Percentiles rank a stretch among this genome's conserved stretches.
Conservation (phyloP, 2,888 invertebrate species). For the Lordiphosa andalusiaca region DNA sequence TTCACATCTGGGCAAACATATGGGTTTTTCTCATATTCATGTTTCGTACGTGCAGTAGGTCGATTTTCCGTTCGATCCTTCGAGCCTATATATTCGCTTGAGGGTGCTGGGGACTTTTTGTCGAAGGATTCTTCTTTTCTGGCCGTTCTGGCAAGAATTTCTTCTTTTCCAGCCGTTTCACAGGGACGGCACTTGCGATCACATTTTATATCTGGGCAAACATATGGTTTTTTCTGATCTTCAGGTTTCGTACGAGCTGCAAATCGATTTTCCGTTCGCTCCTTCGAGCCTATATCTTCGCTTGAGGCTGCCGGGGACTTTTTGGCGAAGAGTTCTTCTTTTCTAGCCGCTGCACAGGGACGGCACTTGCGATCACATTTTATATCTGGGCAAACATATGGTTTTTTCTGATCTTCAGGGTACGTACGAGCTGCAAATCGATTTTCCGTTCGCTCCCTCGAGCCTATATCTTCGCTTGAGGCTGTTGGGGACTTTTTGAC, state of each 20-base stretch:
- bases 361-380: too few species aligned
- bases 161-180: not conserved
- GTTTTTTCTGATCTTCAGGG: too few species aligned
- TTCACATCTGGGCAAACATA: not conserved
- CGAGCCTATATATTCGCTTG: too few species aligned
- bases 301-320: not conserved
- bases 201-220: constrained; percentile 1
- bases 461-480: too few species aligned
- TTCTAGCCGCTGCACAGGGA: too few species aligned
- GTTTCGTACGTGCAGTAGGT: not conserved
- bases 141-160: not conserved
- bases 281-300: not conserved
- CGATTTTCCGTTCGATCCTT: not conserved
- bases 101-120: not conserved
- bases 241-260: not conserved
- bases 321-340: not conserved
- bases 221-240: not conserved
- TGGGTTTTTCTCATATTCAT: not conserved
- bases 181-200: constrained; percentile 5
- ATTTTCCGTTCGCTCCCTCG: too few species aligned
- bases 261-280: not conserved
- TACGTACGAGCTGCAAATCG: too few species aligned
- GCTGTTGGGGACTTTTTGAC: not conserved
- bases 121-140: too few species aligned
- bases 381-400: too few species aligned